phyloP scores from a whole-genome alignment of 2,113 vertebrate species.

The Erinaceus europaeus region DNA sequence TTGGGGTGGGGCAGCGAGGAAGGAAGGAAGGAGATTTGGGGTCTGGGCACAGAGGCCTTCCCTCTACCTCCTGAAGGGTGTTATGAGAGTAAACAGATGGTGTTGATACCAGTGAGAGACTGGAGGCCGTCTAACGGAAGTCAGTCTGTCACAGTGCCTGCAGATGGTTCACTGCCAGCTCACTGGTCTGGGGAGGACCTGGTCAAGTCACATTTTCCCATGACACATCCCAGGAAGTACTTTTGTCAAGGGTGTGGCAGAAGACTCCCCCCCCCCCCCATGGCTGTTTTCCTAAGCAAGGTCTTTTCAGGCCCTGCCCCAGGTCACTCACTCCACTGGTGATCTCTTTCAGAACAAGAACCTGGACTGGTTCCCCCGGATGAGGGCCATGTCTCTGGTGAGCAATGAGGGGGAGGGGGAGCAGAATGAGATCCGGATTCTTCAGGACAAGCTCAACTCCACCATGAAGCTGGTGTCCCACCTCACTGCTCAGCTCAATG shows the following conservation, averaged over 20 bases:
- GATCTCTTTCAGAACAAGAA: conserved; percentile 90
- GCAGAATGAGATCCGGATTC: conserved; percentile 95
- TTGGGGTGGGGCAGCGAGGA: fast-evolving
- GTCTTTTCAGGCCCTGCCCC: background rate
- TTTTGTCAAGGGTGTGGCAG: background rate
- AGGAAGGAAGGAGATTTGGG: background rate
- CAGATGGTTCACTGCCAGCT: background rate
- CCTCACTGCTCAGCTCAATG: conserved; percentile 91
- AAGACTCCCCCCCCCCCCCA: background rate
- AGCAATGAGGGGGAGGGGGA: conserved; percentile 95
- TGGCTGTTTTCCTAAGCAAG: background rate
- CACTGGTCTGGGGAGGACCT: background rate
- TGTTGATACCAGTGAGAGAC: background rate
- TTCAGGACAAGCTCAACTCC: conserved; percentile 92
- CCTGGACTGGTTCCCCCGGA: conserved; percentile 98
- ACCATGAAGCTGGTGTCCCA: conserved; percentile 95
- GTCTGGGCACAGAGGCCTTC: background rate
- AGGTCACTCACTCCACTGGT: background rate
- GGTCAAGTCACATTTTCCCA: background rate
- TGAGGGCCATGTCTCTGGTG: conserved; percentile 98
- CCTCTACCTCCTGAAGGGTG: background rate
- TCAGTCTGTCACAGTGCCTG: background rate
- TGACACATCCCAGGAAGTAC: background rate
- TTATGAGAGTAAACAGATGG: background rate
- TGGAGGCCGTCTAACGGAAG: background rate